Evolutionary conservation across 1,140 invertebrate species (phyloP), one percentile per base, ranked within the genome.

Genomic region (Sitobion miscanthi): DNA sequence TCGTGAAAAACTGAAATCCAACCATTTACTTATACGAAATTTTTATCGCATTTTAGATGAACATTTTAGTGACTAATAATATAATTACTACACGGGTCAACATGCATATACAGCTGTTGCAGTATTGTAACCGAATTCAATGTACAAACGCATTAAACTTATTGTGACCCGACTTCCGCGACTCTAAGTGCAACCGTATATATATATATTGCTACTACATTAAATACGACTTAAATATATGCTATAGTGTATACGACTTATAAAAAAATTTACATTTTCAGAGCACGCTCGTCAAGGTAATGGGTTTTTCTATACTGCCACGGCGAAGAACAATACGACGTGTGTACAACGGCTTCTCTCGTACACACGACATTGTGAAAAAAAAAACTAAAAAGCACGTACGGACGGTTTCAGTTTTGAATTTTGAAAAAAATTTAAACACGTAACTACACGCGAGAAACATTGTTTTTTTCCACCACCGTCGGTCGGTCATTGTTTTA

Each of bases 391-490:
- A 86, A 86, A 42, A 86, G 82, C 38, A 62, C 54, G 83, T 93
- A 54, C 57, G 38, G 30, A 54, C 45, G 54, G 69, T 91, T 91
- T 91, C 47, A 47, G 49, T 57, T 82, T 91, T 86, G 35, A 93
- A 93, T 57, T 93, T 93, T 85, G 82, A 93, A 54, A 93, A 49
- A 86, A 82, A 1, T 83, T 92, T 52, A 25, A 52, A 85, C 91
- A 93, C 91, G 49, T 69, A 69, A 82, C 49, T 69, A 90, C 25
- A 21, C 5, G 49, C 35, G 49, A 69, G 62, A 57, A 93, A 93
- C 77, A 93, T 54, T 93, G 69, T 85, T 85, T 83, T 92, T 85
- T 91, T 91, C 42, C 69, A 35, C 23, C 21, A 1, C n/a, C 35
- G 14, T n/a, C 25, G 23, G 77, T 30, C 69, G 49, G 35, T 86